phyloP scores from a whole-genome alignment of 2,113 vertebrate genomes.

The Columbina picui region DNA sequence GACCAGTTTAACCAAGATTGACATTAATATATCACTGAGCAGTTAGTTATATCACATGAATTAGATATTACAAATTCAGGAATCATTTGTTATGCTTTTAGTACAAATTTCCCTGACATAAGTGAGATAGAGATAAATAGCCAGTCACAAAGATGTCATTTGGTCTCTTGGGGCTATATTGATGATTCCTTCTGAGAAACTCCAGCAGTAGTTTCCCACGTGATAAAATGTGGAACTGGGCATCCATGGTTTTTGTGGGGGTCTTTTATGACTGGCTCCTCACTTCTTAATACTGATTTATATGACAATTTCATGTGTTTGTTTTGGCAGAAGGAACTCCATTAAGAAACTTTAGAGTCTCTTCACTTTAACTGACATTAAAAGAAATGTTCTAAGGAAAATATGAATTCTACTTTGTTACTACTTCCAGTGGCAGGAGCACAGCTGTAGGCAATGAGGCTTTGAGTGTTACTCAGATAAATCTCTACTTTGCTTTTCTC shows the following conservation, averaged over 20 bases:
- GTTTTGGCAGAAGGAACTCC: background rate
- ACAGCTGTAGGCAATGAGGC: background rate
- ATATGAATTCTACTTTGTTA: background rate
- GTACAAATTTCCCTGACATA: constrained; percentile 48
- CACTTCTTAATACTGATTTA: background rate
- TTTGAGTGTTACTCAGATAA: background rate
- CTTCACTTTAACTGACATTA: background rate
- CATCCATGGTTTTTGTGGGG: background rate
- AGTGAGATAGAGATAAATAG: constrained; percentile 59
- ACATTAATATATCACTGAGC: constrained; percentile 53
- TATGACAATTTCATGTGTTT: background rate
- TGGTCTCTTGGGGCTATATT: constrained; percentile 36
- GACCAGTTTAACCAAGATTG: constrained; percentile 30
- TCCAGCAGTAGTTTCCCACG: background rate
- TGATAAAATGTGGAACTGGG: background rate
- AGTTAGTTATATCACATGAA: constrained; percentile 50
- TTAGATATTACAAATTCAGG: constrained; percentile 50
- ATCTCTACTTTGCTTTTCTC: background rate
- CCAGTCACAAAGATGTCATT: constrained; percentile 36
- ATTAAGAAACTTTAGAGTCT: background rate
- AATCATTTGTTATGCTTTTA: constrained; percentile 54
- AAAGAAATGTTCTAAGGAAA: background rate
- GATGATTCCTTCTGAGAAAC: constrained; percentile 7
- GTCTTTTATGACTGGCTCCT: background rate
- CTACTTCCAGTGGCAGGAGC: background rate